phyloP scores from a whole-genome alignment of 2,888 invertebrate species.

The Macrosoma leucophasiata region DNA sequence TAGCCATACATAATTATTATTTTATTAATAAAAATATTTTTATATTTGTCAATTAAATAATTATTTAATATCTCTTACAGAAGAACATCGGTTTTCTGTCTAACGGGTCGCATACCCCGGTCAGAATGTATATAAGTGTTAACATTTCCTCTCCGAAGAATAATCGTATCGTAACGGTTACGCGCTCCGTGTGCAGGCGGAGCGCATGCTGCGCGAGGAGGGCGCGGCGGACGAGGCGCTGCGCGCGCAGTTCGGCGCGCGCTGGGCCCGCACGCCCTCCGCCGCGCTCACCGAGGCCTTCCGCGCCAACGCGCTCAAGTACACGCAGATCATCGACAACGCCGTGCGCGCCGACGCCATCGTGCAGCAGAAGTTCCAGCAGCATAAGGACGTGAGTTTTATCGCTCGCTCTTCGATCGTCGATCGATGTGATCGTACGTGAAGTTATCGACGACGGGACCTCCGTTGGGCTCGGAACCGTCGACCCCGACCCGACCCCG shows the following conservation, averaged over 20 bases:
- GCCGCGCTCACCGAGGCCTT: conserved; percentile 92
- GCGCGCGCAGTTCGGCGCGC: conserved; percentile 91
- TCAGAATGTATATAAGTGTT: no score
- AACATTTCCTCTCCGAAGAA: no score
- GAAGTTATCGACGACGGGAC: no score
- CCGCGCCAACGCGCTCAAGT: conserved; percentile 91
- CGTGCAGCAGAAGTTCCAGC: conserved; percentile 90
- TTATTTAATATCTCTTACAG: no score
- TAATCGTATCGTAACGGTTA: conserved; percentile 81
- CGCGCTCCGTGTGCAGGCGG: conserved; percentile 75
- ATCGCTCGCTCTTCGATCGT: no score
- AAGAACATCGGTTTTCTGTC: no score
- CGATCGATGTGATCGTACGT: no score
- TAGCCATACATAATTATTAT: no score
- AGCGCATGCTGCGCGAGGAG: conserved; percentile 92
- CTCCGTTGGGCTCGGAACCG: not conserved
- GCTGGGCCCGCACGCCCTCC: conserved; percentile 94
- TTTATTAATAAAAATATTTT: no score
- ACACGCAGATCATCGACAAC: conserved; percentile 93
- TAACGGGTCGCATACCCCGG: no score
- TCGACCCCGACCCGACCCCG: not conserved
- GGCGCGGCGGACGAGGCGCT: conserved; percentile 91
- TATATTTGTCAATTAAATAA: no score
- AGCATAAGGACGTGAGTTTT: conserved; percentile 75
- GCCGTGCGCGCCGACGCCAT: conserved; percentile 88